Percentiles rank a stretch among this genome's conserved stretches.
Conservation (phyloP, 2,113 vertebrate genomes). For the Ciconia maguari region DNA sequence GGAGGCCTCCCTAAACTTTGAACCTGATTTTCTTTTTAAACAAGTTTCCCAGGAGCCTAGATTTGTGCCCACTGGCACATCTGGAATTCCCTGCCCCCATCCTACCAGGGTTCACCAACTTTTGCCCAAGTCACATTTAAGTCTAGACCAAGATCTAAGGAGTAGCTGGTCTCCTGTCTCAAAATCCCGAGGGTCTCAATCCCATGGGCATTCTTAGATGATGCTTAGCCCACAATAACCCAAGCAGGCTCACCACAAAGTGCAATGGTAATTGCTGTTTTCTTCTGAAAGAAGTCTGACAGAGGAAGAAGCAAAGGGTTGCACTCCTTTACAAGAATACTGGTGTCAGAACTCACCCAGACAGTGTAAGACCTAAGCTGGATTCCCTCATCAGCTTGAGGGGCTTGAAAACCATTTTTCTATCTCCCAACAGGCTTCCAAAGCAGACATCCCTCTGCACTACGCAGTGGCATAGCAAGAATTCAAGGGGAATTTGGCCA, state of each 20-base stretch:
- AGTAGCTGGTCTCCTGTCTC: background rate
- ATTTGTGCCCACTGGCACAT: background rate
- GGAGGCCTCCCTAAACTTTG: background rate
- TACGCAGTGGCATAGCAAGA: background rate
- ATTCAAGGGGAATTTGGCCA: background rate
- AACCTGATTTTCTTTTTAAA: background rate
- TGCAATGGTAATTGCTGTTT: background rate
- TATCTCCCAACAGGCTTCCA: background rate
- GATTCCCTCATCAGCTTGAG: background rate
- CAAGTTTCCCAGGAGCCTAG: background rate
- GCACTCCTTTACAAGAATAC: background rate
- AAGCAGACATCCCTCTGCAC: background rate
- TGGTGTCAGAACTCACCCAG: background rate
- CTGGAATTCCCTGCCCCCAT: background rate
- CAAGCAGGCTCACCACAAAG: background rate
- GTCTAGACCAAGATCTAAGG: background rate
- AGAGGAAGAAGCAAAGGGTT: background rate
- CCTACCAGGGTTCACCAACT: background rate
- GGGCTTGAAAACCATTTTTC: background rate
- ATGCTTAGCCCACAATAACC: background rate
- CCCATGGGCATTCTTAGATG: background rate
- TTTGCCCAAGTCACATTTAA: background rate
- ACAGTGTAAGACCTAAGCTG: background rate
- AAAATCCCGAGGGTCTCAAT: background rate
- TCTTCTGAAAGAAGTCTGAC: background rate